Conservation (phyloP, 2,797 vertebrate species). For the Cossypha polioptera region DNA sequence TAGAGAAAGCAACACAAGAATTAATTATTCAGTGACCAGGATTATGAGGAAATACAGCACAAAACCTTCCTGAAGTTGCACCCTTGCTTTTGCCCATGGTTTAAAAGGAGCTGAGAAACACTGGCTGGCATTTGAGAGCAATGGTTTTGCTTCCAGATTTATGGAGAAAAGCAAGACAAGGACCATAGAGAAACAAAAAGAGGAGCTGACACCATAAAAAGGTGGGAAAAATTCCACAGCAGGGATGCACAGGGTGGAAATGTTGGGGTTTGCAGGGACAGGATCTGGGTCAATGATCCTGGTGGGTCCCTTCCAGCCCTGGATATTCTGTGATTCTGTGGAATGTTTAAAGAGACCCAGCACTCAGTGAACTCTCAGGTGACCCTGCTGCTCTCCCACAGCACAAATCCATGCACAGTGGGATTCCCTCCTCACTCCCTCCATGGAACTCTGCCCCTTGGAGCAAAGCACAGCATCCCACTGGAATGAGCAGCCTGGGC, state of each 20-base stretch:
- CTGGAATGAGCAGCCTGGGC: background rate
- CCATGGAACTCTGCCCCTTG: background rate
- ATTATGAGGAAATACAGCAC: background rate
- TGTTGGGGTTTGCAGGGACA: background rate
- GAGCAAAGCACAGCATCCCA: background rate
- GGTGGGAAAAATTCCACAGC: background rate
- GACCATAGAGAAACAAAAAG: background rate
- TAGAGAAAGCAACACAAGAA: background rate
- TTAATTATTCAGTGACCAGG: background rate
- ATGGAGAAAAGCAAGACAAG: background rate
- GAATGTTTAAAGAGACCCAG: background rate
- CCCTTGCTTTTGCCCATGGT: background rate
- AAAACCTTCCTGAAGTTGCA: background rate
- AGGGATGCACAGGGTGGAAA: background rate
- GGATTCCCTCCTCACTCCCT: background rate
- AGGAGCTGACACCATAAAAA: background rate
- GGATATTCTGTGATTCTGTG: background rate
- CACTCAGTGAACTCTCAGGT: background rate
- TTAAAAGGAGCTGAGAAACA: background rate
- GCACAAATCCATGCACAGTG: background rate
- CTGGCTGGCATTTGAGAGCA: background rate
- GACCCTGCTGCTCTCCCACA: background rate
- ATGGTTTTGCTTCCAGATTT: background rate
- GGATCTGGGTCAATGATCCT: background rate
- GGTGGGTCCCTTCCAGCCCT: background rate